Base-by-base conservation (phyloP, 2,888 invertebrate genomes). In the Synergus laeviventris region DNA sequence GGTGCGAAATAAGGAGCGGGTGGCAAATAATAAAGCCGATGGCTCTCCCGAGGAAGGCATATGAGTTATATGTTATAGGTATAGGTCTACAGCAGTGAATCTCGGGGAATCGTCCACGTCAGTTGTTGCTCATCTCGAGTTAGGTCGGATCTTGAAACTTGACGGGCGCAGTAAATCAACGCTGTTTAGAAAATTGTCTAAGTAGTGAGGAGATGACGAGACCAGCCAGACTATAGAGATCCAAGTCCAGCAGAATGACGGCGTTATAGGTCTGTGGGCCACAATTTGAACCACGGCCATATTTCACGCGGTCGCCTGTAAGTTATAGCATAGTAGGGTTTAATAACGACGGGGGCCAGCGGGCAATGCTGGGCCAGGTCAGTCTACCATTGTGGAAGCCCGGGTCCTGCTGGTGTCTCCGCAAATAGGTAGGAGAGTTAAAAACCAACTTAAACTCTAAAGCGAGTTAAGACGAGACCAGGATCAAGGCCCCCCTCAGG, bases 311-410 rank as follows among this genome's bases (percentile, higher is more conserved):
- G 82, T 78, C 82, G 82, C 80, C 84, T 79, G 85, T 88, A 88
- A 90, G 87, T 90, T 90, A 90, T 89, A 86, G 88, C 87, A 87
- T 86, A 85, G 87, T 90, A 90, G 90, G 89, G 89, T 89, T 90
- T 90, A 90, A 90, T 90, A 90, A 90, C 87, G 89, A 86, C 86
- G 82, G 84, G 79, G 78, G 59, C 82, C 85, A 83, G 84, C 85
- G 81, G 83, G 82, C 76, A 81, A 78, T 80, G 80, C 84, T 85
- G 83, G 81, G 83, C 81, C 88, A 84, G 89, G 89, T 89, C 89
- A 88, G 88, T 87, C 81, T 87, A 85, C 83, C 86, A 87, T 88
- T 90, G 89, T 88, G 79, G 83, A 76, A 82, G 78, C 81, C 76
- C 45, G 21, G 45, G 74, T 56, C 64, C 75, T 61, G 49, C 75